Evolutionary conservation across 2,797 vertebrate genomes (phyloP).

Genomic region (Melanotaenia parkinsoni): DNA sequence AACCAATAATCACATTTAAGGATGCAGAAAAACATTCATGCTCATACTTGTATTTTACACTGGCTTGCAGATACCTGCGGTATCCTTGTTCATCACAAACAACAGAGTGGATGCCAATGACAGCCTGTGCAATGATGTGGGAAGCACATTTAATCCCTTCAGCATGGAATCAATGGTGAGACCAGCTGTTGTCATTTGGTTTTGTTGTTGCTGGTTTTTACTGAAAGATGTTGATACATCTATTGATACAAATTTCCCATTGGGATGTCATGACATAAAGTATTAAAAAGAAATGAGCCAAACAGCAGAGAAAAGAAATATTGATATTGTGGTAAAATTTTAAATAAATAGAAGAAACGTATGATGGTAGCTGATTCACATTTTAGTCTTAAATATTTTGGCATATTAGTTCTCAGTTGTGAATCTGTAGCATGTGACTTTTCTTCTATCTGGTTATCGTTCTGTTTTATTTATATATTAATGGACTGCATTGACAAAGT

Average conservation of each 20-base stretch:
- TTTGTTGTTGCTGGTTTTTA: neutral
- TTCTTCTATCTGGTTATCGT: neutral
- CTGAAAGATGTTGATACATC: neutral
- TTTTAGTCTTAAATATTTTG: neutral
- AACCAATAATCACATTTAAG: neutral
- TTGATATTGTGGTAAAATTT: neutral
- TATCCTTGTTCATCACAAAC: conserved; percentile 70
- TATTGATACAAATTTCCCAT: neutral
- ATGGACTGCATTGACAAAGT: neutral
- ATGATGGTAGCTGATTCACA: neutral
- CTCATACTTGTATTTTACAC: neutral
- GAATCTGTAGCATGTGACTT: neutral
- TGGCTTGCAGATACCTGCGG: conserved; percentile 47
- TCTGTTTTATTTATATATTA: neutral
- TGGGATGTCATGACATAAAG: no score
- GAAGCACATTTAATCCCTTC: conserved; percentile 80
- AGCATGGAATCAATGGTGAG: conserved; percentile 77
- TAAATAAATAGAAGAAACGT: neutral
- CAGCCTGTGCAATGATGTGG: conserved; percentile 52
- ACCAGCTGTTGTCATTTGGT: neutral
- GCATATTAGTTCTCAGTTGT: neutral
- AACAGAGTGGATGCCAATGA: neutral
- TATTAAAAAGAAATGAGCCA: neutral
- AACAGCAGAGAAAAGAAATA: neutral
- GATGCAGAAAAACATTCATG: neutral